phyloP scores from a whole-genome alignment of 2,888 invertebrate species.

The Scaptomyza flava region DNA sequence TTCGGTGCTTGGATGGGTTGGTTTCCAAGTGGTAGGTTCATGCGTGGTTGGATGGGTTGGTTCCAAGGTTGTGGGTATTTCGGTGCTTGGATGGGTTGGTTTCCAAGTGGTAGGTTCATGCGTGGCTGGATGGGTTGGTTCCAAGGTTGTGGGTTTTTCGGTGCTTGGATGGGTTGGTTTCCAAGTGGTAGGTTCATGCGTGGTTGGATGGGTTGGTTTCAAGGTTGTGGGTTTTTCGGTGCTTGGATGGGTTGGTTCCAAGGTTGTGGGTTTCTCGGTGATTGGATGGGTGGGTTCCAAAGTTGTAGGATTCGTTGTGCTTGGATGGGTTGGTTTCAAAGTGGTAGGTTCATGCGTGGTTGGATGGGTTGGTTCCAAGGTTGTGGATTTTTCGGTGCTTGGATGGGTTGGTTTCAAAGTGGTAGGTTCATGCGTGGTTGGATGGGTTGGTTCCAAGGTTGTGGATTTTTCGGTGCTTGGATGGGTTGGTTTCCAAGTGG shows the following conservation, averaged over 20 bases:
- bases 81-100: neutral
- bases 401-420: too few species aligned
- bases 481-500: too few species aligned
- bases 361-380: neutral
- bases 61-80: neutral
- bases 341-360: constrained; percentile 2
- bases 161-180: neutral
- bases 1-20: neutral
- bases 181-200: neutral
- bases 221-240: too few species aligned
- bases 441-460: too few species aligned
- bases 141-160: neutral
- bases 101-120: neutral
- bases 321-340: neutral
- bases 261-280: too few species aligned
- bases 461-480: too few species aligned
- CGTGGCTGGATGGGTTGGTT: neutral
- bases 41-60: neutral
- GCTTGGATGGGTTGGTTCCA: too few species aligned
- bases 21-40: neutral
- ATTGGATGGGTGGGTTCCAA: too few species aligned
- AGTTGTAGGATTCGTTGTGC: too few species aligned
- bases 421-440: too few species aligned
- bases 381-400: too few species aligned
- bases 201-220: too few species aligned